Base-by-base conservation (phyloP, 2,797 vertebrate species). In the Enteromius argenteus region DNA sequence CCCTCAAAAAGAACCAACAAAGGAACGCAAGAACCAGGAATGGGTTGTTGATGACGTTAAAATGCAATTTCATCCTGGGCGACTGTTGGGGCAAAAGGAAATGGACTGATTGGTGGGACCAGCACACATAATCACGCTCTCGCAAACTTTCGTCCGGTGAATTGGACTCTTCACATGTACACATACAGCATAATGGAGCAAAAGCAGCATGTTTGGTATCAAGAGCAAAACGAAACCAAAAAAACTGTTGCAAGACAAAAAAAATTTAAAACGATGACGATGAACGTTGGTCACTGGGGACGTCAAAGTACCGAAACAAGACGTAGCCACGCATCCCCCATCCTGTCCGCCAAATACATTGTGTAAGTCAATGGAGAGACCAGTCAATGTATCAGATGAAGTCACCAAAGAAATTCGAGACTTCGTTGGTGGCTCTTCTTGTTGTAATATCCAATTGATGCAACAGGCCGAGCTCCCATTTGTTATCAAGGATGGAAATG, bases 121-220 rank as follows among this genome's bases (percentile, higher is more conserved):
- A 39, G 11, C 39, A 51, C 62, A 69, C 17, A 3, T n/a, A 42
- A 42, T 66, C 74, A 64, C 67, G 3, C 39, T 49, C 35, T 35
- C 9, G 11, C 37, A 66, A 39, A 58, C 51, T 76, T 66, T 13
- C 0, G 19, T 81, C 79, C 23, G 39, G 19, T 84, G 14, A 19
- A 71, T 56, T 35, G 30, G 11, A 53, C 42, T 79, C 80, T 86
- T 90, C 88, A 87, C 86, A 83, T 71, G 91, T 92, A 91, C 90
- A 92, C 83, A 79, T 92, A 93, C 92, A 93, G 92, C 93, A 92
- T 90, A 92, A 92, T 93, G 85, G 71, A 94, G 91, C 93, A 90
- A 94, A 87, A 95, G 94, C 94, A 96, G 94, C 94, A 95, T 92
- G 93, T 94, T 94, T 94, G 93, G 93, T 94, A 83, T 94, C 90